Percentiles rank a stretch among this genome's conserved stretches.
These are phyloP conservation scores for Rallus crepitans DNA, from an alignment of 2,797 vertebrate species.

Conservation along the genomic window DNA sequence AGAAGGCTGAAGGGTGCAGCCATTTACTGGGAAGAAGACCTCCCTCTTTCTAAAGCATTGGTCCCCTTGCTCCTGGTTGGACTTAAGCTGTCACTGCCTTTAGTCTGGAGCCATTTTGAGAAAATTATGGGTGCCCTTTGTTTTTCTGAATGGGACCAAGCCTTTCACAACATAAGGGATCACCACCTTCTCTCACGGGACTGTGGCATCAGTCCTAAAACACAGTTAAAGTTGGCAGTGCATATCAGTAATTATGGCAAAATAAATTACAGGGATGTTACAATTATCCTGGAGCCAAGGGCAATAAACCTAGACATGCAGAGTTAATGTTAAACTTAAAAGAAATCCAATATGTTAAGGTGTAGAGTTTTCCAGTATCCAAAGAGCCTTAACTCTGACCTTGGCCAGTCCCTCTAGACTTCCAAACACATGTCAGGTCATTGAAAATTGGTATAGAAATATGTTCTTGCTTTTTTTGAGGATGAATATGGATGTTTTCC, in stretches of 20 bases:
- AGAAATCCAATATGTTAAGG: not conserved
- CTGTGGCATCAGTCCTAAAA: not conserved
- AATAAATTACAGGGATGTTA: conserved; percentile 30
- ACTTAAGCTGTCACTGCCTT: not conserved
- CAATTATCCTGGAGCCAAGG: conserved; percentile 29
- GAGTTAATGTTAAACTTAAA: conserved; percentile 23
- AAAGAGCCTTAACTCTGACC: not conserved
- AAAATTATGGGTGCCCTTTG: not conserved
- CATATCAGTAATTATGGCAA: conserved; percentile 14
- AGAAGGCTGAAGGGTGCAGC: conserved; percentile 24
- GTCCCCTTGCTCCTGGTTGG: not conserved
- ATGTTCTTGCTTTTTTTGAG: not conserved
- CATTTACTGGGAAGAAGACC: not conserved
- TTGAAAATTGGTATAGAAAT: not conserved
- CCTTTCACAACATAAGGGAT: not conserved
- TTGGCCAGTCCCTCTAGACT: not conserved
- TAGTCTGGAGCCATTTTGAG: not conserved
- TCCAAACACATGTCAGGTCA: not conserved
- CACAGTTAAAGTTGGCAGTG: not conserved
- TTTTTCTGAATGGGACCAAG: not conserved
- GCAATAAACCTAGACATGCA: conserved; percentile 13
- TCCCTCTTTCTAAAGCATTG: not conserved
- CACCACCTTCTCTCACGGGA: not conserved
- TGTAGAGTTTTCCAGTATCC: not conserved
- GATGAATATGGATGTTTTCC: not conserved